A percentile compares a stretch with the other conserved stretches of the same genome.
Evolutionary conservation across 2,888 invertebrate species (phyloP).

Genomic region (Perithous albicinctus): DNA sequence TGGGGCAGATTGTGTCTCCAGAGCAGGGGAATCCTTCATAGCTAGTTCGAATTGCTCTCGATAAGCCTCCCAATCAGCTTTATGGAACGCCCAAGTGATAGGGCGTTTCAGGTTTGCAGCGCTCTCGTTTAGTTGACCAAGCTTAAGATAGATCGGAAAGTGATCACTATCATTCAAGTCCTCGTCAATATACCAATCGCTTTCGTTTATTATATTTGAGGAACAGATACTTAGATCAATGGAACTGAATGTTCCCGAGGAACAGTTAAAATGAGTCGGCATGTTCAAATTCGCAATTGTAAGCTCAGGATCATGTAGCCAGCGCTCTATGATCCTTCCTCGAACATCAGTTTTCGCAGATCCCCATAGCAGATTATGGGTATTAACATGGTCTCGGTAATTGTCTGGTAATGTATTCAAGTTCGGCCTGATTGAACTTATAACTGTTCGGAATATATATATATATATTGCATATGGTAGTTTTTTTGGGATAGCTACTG

Average conservation of each 20-base stretch:
- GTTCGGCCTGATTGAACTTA: background rate
- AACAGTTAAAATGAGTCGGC: slow-evolving; percentile 65
- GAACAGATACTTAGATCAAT: slow-evolving; percentile 64
- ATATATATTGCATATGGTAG: slow-evolving; percentile 67
- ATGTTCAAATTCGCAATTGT: slow-evolving; percentile 44
- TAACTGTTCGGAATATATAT: slow-evolving; percentile 55
- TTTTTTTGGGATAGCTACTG: slow-evolving; percentile 26
- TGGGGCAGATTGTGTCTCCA: no score
- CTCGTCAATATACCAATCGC: slow-evolving; percentile 43
- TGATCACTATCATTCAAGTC: background rate
- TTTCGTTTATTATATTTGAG: slow-evolving; percentile 30
- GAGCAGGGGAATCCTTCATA: no score
- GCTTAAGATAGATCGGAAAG: background rate
- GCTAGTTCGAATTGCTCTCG: no score
- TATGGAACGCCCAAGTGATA: slow-evolving; percentile 62
- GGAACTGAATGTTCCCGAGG: slow-evolving; percentile 55
- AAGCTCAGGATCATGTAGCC: no score
- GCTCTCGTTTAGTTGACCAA: background rate
- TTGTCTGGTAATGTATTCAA: slow-evolving; percentile 60
- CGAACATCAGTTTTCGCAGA: slow-evolving; percentile 58
- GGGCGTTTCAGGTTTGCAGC: background rate
- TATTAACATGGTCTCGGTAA: slow-evolving; percentile 68
- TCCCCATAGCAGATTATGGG: slow-evolving; percentile 66
- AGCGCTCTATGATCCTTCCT: slow-evolving; percentile 64
- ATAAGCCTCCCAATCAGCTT: slow-evolving; percentile 68